A percentile compares a stretch with the other conserved stretches of the same genome.
Conservation (phyloP, 2,113 vertebrate genomes). For the Indicator maculatus region DNA sequence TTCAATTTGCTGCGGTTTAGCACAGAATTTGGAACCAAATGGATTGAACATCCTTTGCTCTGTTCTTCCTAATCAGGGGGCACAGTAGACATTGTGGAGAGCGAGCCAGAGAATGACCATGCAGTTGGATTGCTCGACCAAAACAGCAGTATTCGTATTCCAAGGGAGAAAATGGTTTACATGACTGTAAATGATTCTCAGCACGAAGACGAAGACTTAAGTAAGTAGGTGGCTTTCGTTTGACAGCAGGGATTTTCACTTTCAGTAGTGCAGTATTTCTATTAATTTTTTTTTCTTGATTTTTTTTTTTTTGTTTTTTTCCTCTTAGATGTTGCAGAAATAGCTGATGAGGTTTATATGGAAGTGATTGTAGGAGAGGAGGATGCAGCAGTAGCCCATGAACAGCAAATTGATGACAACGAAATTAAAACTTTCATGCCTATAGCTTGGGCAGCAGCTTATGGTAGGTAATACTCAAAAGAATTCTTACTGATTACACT, state of each 20-base stretch:
- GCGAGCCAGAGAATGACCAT: slow-evolving; percentile 87
- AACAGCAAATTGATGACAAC: slow-evolving; percentile 85
- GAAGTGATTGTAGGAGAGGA: slow-evolving; percentile 93
- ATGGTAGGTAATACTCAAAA: slow-evolving; percentile 79
- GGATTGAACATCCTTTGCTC: slow-evolving; percentile 29
- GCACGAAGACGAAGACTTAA: slow-evolving; percentile 90
- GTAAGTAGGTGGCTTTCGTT: slow-evolving; percentile 83
- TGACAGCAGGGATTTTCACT: slow-evolving; percentile 60
- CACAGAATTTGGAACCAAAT: background rate
- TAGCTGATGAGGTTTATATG: slow-evolving; percentile 95
- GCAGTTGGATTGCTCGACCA: slow-evolving; percentile 86
- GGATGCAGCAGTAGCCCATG: slow-evolving; percentile 84
- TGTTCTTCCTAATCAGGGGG: slow-evolving; percentile 81
- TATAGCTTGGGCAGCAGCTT: slow-evolving; percentile 92
- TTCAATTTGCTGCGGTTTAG: background rate
- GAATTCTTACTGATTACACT: background rate
- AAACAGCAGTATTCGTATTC: slow-evolving; percentile 83
- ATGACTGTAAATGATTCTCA: slow-evolving; percentile 95
- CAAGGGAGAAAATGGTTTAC: slow-evolving; percentile 97
- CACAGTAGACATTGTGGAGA: slow-evolving; percentile 93
- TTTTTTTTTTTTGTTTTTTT: slow-evolving; percentile 52
- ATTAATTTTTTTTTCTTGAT: slow-evolving; percentile 8
- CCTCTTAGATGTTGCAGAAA: slow-evolving; percentile 87
- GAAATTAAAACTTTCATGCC: slow-evolving; percentile 94
- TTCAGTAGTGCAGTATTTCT: slow-evolving; percentile 18